Evolutionary conservation across 2,797 vertebrate genomes (phyloP).

Genomic region (Acanthurus leucopareius): DNA sequence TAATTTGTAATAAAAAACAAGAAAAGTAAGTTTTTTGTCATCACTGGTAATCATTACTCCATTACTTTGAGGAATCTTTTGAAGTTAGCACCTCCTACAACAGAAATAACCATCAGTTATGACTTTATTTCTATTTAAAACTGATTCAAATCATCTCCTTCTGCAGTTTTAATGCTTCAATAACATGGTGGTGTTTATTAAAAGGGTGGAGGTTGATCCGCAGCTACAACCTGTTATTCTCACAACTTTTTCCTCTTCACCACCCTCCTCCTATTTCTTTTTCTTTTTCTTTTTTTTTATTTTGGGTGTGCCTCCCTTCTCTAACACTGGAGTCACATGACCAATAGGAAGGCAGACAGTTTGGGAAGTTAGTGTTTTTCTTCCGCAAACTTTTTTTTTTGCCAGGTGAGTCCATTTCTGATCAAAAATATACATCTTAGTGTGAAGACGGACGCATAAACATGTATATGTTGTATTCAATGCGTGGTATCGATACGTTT

Average conservation of each 20-base stretch:
- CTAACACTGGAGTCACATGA: slow-evolving; percentile 67
- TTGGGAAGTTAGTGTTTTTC: slow-evolving; percentile 34
- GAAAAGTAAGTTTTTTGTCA: slow-evolving; percentile 32
- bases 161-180: not conserved
- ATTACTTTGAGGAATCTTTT: not conserved
- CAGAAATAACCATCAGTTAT: too few species aligned
- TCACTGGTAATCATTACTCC: slow-evolving; percentile 27
- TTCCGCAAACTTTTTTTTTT: slow-evolving; percentile 63
- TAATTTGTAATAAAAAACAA: slow-evolving; percentile 72
- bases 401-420: slow-evolving; percentile 75
- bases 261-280: not conserved
- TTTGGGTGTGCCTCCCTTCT: slow-evolving; percentile 62
- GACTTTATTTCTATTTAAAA: not conserved
- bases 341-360: slow-evolving; percentile 62
- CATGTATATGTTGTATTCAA: not conserved
- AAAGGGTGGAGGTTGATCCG: slow-evolving; percentile 52
- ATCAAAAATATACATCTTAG: not conserved
- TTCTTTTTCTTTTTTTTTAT: not conserved
- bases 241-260: slow-evolving; percentile 5
- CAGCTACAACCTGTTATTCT: slow-evolving; percentile 19
- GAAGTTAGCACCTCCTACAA: too few species aligned
- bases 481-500: not conserved
- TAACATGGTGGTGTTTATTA: slow-evolving; percentile 36
- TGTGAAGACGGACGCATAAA: not conserved
- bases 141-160: not conserved